These are phyloP conservation scores for Acanthosepion lycidas DNA, from an alignment of 2,888 invertebrate species.

Conservation along the genomic window DNA sequence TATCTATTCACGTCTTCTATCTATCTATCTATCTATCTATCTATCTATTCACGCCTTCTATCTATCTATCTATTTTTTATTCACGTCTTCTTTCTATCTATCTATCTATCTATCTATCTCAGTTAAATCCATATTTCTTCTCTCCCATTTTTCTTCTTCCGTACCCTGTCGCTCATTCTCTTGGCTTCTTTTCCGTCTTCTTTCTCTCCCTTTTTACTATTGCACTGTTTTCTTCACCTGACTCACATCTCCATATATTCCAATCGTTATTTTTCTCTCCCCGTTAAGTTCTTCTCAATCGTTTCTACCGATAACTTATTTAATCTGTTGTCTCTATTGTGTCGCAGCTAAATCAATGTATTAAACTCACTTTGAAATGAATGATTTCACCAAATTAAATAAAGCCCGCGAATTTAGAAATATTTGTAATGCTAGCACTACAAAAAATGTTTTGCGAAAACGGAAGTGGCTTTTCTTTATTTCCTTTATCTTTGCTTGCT, in stretches of 20 bases:
- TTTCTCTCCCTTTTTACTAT: not conserved
- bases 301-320: not conserved
- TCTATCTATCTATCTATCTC: not conserved
- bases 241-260: no score
- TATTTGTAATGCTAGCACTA: not conserved
- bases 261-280: no score
- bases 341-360: not conserved
- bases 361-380: conserved; percentile 20
- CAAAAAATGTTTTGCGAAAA: not conserved
- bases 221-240: no score
- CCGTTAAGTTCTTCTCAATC: no score
- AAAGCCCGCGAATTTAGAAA: not conserved
- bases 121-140: not conserved
- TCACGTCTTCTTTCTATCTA: not conserved
- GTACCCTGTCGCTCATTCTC: no score
- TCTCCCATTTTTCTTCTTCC: not conserved
- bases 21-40: not conserved
- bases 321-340: conserved; percentile 23
- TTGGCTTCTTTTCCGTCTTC: not conserved
- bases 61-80: not conserved
- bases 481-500: not conserved
- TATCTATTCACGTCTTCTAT: not conserved
- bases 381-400: conserved; percentile 33
- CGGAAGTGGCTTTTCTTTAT: conserved; percentile 20
- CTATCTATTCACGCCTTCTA: not conserved